A percentile compares a stretch with the other conserved stretches of the same genome.
phyloP scores from a whole-genome alignment of 2,888 invertebrate genomes.

The Nasonovia ribisnigri region DNA sequence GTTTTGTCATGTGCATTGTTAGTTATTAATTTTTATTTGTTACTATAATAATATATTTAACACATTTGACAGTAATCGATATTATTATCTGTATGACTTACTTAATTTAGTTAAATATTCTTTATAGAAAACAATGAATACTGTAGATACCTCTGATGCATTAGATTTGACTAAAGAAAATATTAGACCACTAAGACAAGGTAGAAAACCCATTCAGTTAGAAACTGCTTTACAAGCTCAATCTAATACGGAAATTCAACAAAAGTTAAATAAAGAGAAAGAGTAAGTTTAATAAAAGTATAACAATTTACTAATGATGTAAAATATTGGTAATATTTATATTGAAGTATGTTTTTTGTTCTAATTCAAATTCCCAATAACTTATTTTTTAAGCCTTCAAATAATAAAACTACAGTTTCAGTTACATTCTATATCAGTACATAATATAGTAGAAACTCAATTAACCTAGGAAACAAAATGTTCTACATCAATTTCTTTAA shows the following conservation, averaged over 20 bases:
- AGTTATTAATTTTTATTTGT: not conserved
- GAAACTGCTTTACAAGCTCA: slow-evolving; percentile 85
- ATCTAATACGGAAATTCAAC: slow-evolving; percentile 78
- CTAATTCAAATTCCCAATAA: not conserved
- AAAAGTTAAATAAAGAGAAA: slow-evolving; percentile 78
- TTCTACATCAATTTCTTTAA: not conserved
- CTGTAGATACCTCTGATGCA: slow-evolving; percentile 70
- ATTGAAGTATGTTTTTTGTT: not conserved
- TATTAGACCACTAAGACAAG: slow-evolving; percentile 91
- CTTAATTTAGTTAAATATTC: not conserved
- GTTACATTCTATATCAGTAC: too few species aligned
- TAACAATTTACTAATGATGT: not conserved
- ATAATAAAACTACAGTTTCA: too few species aligned
- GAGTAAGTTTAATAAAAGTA: slow-evolving; percentile 73
- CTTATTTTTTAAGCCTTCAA: not conserved
- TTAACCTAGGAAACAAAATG: not conserved
- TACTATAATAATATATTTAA: not conserved
- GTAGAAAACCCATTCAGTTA: slow-evolving; percentile 84
- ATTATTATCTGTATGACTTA: not conserved
- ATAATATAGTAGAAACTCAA: not conserved
- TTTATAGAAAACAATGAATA: slow-evolving; percentile 47
- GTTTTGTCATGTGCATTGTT: not conserved
- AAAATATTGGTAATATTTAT: not conserved
- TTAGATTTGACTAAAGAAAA: slow-evolving; percentile 84
- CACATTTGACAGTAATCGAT: not conserved